These are phyloP conservation scores for Sepioteuthis lessoniana DNA, from an alignment of 2,888 invertebrate genomes.

Conservation along the genomic window DNA sequence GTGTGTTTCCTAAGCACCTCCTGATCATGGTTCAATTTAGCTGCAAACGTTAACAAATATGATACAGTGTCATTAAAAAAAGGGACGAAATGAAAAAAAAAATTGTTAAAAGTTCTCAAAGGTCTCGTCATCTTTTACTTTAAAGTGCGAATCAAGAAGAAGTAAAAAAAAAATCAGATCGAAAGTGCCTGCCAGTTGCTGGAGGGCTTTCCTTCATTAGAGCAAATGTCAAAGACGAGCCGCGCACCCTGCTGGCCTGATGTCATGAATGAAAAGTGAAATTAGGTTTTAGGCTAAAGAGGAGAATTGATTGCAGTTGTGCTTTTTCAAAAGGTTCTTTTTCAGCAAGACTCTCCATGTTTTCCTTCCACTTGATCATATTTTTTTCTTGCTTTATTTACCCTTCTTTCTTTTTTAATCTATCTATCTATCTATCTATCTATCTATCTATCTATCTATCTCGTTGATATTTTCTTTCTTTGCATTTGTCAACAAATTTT, in stretches of 20 bases:
- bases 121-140: neutral
- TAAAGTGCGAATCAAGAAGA: neutral
- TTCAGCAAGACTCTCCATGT: neutral
- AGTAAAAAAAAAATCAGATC: neutral
- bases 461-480: too few relatives aligned
- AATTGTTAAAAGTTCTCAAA: neutral
- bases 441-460: too few relatives aligned
- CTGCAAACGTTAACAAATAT: too few relatives aligned
- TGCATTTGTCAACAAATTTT: too few relatives aligned
- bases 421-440: too few relatives aligned
- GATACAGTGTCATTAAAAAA: too few relatives aligned
- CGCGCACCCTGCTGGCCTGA: neutral
- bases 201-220: neutral
- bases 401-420: neutral
- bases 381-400: neutral
- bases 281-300: neutral
- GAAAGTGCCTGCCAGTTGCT: neutral
- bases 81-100: neutral
- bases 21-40: too few relatives aligned
- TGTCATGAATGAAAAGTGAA: neutral
- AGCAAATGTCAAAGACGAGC: neutral
- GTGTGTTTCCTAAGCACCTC: too few relatives aligned
- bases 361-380: neutral
- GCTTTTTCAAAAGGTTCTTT: neutral
- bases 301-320: neutral